A percentile compares a stretch with the other conserved stretches of the same genome.
These are phyloP conservation scores for Peribatodes rhomboidaria DNA, from an alignment of 2,888 invertebrate genomes.

Conservation along the genomic window DNA sequence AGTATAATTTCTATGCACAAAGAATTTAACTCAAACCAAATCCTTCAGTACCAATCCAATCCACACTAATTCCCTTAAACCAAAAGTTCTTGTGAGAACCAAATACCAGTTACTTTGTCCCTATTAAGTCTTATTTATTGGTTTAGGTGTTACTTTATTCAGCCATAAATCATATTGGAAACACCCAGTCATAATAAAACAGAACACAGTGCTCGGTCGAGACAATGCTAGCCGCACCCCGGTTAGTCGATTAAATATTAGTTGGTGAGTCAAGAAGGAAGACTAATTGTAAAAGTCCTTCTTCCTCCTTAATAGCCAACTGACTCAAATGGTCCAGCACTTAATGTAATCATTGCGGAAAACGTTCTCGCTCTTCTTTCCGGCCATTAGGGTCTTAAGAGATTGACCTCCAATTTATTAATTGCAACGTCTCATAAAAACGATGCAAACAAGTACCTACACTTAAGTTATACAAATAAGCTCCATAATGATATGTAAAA, in stretches of 20 bases:
- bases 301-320: too few species aligned
- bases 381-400: too few species aligned
- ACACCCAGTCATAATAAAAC: not conserved
- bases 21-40: not conserved
- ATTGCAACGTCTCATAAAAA: too few species aligned
- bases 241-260: constrained; percentile 2
- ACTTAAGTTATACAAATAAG: not conserved
- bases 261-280: not conserved
- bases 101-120: constrained; percentile 11
- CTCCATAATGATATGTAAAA: not conserved
- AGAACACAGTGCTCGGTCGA: constrained; percentile 33
- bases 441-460: too few species aligned
- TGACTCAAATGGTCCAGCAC: too few species aligned
- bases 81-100: not conserved
- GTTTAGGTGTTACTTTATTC: constrained; percentile 33
- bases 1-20: not conserved
- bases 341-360: too few species aligned
- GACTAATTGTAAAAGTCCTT: too few species aligned
- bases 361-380: too few species aligned
- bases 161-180: constrained; percentile 41
- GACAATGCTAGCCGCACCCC: constrained; percentile 40
- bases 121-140: constrained; percentile 24
- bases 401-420: too few species aligned
- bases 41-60: too few species aligned
- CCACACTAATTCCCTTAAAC: not conserved